Evolutionary conservation across 2,888 invertebrate species (phyloP).

Genomic region (Drosophila falleni): DNA sequence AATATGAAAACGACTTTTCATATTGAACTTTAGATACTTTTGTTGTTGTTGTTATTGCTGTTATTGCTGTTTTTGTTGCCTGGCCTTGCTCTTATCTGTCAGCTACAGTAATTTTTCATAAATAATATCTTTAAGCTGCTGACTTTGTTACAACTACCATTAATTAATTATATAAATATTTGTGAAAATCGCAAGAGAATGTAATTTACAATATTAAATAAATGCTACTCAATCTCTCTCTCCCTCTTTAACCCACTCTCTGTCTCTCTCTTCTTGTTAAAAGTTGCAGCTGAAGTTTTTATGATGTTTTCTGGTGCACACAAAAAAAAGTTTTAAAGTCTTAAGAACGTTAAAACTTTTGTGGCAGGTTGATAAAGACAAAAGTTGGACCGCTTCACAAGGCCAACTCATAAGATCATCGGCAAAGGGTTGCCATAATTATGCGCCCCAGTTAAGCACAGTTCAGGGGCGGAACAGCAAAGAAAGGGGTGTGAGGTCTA

Average conservation of each 20-base stretch:
- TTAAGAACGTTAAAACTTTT: slow-evolving; percentile 38
- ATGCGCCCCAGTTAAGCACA: slow-evolving; percentile 22
- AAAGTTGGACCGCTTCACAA: slow-evolving; percentile 11
- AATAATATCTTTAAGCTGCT: slow-evolving; percentile 24
- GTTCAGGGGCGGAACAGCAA: background rate
- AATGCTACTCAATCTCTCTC: background rate
- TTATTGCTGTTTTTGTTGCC: too few relatives aligned
- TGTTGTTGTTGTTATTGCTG: slow-evolving; percentile 1
- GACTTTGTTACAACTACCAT: slow-evolving; percentile 32
- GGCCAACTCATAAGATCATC: slow-evolving; percentile 18
- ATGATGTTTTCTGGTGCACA: slow-evolving; percentile 17
- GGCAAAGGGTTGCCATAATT: slow-evolving; percentile 44
- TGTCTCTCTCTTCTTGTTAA: background rate
- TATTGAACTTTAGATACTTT: slow-evolving; percentile 36
- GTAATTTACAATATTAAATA: slow-evolving; percentile 15
- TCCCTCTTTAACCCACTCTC: background rate
- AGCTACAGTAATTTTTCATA: slow-evolving; percentile 46
- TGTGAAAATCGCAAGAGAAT: slow-evolving; percentile 7
- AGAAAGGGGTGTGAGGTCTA: slow-evolving; percentile 1
- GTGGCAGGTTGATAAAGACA: slow-evolving; percentile 32
- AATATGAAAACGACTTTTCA: slow-evolving; percentile 64
- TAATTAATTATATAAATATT: slow-evolving; percentile 51
- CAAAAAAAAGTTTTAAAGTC: slow-evolving; percentile 42
- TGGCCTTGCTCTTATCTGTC: slow-evolving; percentile 25
- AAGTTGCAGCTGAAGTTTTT: slow-evolving; percentile 30